Evolutionary conservation across 1,140 invertebrate species (phyloP).

Genomic region (Drepana arcuata): DNA sequence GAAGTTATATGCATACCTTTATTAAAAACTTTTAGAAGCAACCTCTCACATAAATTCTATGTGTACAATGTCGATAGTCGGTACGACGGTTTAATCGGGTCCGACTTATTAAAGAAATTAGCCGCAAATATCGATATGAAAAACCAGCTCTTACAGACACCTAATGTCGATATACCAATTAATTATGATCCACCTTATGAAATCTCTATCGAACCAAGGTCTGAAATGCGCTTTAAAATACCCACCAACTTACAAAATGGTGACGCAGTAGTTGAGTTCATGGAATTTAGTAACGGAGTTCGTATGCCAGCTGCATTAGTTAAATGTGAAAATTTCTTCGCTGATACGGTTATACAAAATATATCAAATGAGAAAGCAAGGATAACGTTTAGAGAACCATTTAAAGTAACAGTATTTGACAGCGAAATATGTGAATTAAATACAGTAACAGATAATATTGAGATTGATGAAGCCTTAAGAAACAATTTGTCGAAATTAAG

Average conservation of each 20-base stretch:
- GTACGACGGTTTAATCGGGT: conserved; percentile 9
- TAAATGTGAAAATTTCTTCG: background rate
- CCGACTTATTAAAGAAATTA: background rate
- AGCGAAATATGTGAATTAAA: conserved; percentile 2
- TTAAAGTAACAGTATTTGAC: background rate
- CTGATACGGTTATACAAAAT: background rate
- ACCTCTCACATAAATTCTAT: background rate
- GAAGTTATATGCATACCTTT: conserved; percentile 1
- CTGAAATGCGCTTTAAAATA: conserved; percentile 7
- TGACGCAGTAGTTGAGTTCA: conserved; percentile 1
- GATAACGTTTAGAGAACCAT: background rate
- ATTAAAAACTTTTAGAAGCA: background rate
- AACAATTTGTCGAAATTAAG: conserved; percentile 19
- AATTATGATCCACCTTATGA: conserved; percentile 7
- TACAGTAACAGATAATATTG: background rate
- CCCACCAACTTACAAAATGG: conserved; percentile 7
- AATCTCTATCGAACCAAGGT: conserved; percentile 4
- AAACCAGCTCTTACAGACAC: background rate
- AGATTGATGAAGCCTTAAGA: conserved; percentile 3
- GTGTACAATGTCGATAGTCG: conserved; percentile 1
- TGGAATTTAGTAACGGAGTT: background rate
- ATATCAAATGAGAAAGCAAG: background rate
- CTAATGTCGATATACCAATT: conserved; percentile 1
- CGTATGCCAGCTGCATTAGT: background rate
- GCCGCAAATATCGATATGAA: background rate